Evolutionary conservation across 2,113 vertebrate species (phyloP).

Genomic region (Sorex araneus): DNA sequence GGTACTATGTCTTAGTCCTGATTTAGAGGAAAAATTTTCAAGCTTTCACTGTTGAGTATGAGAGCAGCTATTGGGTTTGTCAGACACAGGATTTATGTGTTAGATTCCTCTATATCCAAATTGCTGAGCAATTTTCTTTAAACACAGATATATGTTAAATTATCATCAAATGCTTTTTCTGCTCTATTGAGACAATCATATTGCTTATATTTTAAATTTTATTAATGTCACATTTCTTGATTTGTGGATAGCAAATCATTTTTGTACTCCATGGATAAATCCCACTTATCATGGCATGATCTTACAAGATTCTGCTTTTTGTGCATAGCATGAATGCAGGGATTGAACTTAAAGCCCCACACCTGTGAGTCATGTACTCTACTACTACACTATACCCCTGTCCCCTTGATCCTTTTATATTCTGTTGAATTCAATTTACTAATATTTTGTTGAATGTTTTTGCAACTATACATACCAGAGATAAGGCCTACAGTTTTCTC

Average conservation of each 20-base stretch:
- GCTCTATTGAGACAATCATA: background rate
- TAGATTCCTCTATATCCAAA: background rate
- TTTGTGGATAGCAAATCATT: conserved; percentile 27
- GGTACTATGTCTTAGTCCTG: background rate
- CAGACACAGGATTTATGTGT: background rate
- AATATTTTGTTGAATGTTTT: too few species aligned
- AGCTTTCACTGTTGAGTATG: background rate
- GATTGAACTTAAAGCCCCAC: too few species aligned
- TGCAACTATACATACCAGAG: too few species aligned
- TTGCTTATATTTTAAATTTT: conserved; percentile 16
- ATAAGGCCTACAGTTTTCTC: too few species aligned
- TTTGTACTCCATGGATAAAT: conserved; percentile 39
- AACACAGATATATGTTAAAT: background rate
- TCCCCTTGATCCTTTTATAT: too few species aligned
- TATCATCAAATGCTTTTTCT: conserved; percentile 32
- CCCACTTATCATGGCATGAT: conserved; percentile 6
- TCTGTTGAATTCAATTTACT: too few species aligned
- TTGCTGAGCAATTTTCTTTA: background rate
- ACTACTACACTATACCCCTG: too few species aligned
- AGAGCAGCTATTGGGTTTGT: background rate
- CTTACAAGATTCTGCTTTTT: too few species aligned
- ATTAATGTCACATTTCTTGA: conserved; percentile 25
- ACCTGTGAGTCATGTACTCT: too few species aligned
- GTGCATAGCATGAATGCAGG: too few species aligned
- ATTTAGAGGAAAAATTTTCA: conserved; percentile 31